phyloP scores from a whole-genome alignment of 2,888 invertebrate genomes.

The Xestoiulus laeticollis region DNA sequence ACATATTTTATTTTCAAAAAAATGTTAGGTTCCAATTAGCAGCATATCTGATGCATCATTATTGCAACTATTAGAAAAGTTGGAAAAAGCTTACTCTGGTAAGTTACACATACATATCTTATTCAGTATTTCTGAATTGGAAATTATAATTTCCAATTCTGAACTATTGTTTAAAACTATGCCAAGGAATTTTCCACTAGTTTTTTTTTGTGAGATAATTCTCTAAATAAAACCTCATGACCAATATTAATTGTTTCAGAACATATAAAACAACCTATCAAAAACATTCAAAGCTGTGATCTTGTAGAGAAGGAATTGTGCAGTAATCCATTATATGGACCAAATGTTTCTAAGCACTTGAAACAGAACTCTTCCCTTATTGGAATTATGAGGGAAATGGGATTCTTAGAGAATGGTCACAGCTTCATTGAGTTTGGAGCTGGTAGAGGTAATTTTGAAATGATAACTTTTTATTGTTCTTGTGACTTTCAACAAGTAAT shows the following conservation, averaged over 20 bases:
- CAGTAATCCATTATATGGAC: conserved; percentile 20
- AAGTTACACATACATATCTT: too few species aligned
- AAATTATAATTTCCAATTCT: too few species aligned
- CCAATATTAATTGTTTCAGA: neutral
- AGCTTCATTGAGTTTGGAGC: conserved; percentile 89
- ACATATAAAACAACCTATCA: neutral
- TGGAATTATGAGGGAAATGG: conserved; percentile 72
- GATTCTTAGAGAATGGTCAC: conserved; percentile 71
- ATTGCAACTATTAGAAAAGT: conserved; percentile 7
- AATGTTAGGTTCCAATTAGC: neutral
- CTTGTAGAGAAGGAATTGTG: conserved; percentile 6
- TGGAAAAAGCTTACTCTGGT: conserved; percentile 19
- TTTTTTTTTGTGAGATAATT: too few species aligned
- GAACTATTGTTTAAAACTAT: too few species aligned
- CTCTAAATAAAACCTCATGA: neutral
- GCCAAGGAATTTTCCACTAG: too few species aligned
- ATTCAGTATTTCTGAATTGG: too few species aligned
- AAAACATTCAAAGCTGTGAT: neutral
- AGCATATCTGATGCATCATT: conserved; percentile 4
- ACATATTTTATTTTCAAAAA: neutral
- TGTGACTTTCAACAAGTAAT: neutral
- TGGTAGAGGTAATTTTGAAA: conserved; percentile 76
- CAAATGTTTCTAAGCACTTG: conserved; percentile 73
- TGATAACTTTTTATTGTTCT: neutral
- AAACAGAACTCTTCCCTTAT: conserved; percentile 81